Conservation (phyloP, 2,888 invertebrate species). For the Tolmerus cingulatus region DNA sequence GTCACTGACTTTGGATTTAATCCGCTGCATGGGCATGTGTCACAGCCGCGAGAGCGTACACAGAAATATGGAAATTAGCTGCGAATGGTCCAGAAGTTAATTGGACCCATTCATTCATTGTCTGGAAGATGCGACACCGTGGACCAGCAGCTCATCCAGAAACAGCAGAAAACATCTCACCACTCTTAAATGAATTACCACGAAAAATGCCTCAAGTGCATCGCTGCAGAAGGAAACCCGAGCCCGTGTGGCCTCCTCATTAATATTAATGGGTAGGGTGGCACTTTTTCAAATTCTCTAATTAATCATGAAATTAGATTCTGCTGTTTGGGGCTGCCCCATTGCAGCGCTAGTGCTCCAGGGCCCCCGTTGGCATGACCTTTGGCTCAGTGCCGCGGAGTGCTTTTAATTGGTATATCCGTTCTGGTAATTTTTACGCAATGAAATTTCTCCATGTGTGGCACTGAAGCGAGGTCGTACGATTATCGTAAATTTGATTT, state of each 20-base stretch:
- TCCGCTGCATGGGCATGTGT: neutral
- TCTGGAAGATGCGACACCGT: neutral
- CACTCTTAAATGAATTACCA: neutral
- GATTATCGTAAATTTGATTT: neutral
- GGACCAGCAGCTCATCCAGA: neutral
- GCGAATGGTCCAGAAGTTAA: neutral
- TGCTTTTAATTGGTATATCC: conserved; percentile 22
- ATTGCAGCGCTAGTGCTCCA: neutral
- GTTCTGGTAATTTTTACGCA: neutral
- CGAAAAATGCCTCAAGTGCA: neutral
- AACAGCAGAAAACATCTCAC: neutral
- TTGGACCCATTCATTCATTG: neutral
- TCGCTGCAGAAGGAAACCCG: neutral
- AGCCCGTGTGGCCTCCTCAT: neutral
- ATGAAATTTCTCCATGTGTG: neutral
- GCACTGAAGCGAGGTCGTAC: neutral
- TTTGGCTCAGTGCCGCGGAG: neutral
- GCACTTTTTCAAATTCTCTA: neutral
- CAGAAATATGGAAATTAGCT: conserved; percentile 21
- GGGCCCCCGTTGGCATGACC: neutral
- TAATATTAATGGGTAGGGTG: conserved; percentile 9
- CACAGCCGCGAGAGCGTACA: neutral
- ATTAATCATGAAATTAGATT: conserved; percentile 11
- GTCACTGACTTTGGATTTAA: conserved; percentile 8
- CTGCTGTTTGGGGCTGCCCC: neutral